Conservation (phyloP, 2,888 invertebrate genomes). For the Linnaemya tessellans region DNA sequence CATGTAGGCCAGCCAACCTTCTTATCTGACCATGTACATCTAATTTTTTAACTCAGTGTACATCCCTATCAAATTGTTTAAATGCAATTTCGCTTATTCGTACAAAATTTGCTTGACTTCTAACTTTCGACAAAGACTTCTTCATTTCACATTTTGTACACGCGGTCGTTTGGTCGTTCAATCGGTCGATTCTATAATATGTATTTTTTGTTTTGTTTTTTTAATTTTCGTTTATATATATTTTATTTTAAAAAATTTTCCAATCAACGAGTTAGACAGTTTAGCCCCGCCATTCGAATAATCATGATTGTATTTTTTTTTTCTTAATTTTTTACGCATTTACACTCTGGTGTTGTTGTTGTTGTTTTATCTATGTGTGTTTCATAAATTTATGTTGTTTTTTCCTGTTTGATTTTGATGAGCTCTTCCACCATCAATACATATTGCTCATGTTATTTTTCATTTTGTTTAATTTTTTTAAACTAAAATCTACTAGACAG, state of each 20-base stretch:
- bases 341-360: slow-evolving; percentile 32
- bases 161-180: slow-evolving; percentile 36
- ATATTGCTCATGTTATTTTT: slow-evolving; percentile 31
- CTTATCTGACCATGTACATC: background rate
- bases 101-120: slow-evolving; percentile 70
- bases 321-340: slow-evolving; percentile 53
- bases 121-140: slow-evolving; percentile 53
- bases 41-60: slow-evolving; percentile 20
- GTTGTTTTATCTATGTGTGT: slow-evolving; percentile 6
- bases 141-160: slow-evolving; percentile 53
- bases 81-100: background rate
- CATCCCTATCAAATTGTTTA: slow-evolving; percentile 3
- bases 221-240: slow-evolving; percentile 47
- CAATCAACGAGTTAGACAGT: slow-evolving; percentile 49
- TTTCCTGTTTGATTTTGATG: slow-evolving; percentile 66
- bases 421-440: slow-evolving; percentile 67
- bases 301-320: slow-evolving; percentile 28
- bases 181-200: slow-evolving; percentile 49
- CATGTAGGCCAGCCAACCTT: too few species aligned
- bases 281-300: slow-evolving; percentile 53
- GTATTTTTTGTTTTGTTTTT: slow-evolving; percentile 22
- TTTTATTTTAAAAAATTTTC: slow-evolving; percentile 38
- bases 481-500: slow-evolving; percentile 24
- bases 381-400: slow-evolving; percentile 52
- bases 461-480: slow-evolving; percentile 21